Percentiles rank a stretch among this genome's conserved stretches.
Conservation (phyloP, 2,797 vertebrate genomes). For the Channallabes apus region DNA sequence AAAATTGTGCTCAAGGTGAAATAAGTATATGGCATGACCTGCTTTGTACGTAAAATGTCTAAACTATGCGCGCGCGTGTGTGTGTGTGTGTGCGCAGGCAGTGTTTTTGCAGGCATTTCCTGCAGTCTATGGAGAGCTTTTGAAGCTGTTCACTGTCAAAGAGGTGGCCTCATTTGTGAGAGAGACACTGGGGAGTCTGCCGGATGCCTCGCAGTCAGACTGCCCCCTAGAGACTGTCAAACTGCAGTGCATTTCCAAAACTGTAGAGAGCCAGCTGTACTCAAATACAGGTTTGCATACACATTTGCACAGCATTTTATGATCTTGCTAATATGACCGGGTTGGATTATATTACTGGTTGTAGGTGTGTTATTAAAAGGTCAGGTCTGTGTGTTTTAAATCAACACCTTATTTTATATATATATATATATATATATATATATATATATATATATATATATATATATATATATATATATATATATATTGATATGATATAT, state of each 20-base stretch:
- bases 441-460: too few relatives aligned
- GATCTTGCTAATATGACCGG: neutral
- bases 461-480: too few relatives aligned
- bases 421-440: too few relatives aligned
- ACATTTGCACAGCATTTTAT: neutral
- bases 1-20: neutral
- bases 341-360: neutral
- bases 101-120: constrained; percentile 95
- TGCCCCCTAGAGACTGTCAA: constrained; percentile 92
- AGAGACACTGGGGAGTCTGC: constrained; percentile 91
- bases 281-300: constrained; percentile 79
- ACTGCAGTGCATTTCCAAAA: constrained; percentile 93
- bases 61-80: neutral
- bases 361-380: neutral
- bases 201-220: constrained; percentile 82
- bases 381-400: neutral
- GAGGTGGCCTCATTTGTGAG: constrained; percentile 93
- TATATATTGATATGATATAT: too few relatives aligned
- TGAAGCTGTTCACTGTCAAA: constrained; percentile 92
- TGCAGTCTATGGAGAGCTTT: constrained; percentile 86
- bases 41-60: neutral
- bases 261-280: constrained; percentile 93
- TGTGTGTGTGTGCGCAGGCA: constrained; percentile 71
- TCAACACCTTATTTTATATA: neutral
- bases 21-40: neutral